phyloP scores from a whole-genome alignment of 2,113 vertebrate genomes.

The Oncorhynchus masou region DNA sequence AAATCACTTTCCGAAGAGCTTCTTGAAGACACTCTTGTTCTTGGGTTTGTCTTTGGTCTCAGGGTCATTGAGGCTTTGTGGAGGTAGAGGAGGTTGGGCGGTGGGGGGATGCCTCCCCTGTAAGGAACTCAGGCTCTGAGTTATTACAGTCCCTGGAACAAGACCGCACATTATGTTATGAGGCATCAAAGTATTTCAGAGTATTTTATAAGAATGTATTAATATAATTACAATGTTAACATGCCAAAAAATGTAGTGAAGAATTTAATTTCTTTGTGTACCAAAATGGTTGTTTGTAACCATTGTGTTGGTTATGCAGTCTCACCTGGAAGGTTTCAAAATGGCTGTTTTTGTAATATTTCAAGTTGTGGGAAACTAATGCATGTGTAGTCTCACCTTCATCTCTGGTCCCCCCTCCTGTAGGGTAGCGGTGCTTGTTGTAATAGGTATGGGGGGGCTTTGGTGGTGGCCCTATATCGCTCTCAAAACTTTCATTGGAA shows the following conservation, averaged over 20 bases:
- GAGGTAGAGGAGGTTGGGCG: slow-evolving; percentile 12
- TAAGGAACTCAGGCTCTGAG: neutral
- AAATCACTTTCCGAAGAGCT: slow-evolving; percentile 64
- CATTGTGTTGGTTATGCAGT: too few relatives aligned
- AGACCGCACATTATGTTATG: neutral
- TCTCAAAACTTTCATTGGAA: neutral
- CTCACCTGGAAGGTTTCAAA: too few relatives aligned
- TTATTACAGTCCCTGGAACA: slow-evolving; percentile 22
- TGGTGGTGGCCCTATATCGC: slow-evolving; percentile 55
- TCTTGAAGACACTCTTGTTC: slow-evolving; percentile 59
- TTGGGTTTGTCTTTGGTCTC: slow-evolving; percentile 38
- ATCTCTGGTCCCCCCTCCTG: slow-evolving; percentile 12
- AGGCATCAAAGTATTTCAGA: neutral
- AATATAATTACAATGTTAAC: too few relatives aligned
- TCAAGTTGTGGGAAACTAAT: too few relatives aligned
- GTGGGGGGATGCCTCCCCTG: slow-evolving; percentile 16
- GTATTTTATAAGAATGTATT: too few relatives aligned
- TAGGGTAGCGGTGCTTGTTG: slow-evolving; percentile 61
- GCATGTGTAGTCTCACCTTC: too few relatives aligned
- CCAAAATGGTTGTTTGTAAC: too few relatives aligned
- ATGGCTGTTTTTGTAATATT: too few relatives aligned
- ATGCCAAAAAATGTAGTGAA: too few relatives aligned
- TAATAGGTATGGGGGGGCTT: slow-evolving; percentile 77
- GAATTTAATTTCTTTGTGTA: too few relatives aligned
- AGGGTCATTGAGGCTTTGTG: slow-evolving; percentile 15